These are phyloP conservation scores for Porphyrio hochstetteri DNA, from an alignment of 2,113 vertebrate species.

Conservation along the genomic window DNA sequence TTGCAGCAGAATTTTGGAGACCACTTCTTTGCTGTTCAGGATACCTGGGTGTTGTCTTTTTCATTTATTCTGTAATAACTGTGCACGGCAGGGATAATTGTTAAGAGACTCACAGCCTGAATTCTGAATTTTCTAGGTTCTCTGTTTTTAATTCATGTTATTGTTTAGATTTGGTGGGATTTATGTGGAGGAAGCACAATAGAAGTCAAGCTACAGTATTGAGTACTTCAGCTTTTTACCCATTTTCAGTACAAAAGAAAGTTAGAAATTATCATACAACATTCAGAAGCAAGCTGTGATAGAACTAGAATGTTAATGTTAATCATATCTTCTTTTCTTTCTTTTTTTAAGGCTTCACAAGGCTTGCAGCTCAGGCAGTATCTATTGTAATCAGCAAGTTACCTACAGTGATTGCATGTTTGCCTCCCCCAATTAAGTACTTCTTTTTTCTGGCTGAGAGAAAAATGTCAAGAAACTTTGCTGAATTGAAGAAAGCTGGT, in stretches of 20 bases:
- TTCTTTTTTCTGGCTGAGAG: conserved; percentile 91
- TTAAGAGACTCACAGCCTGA: neutral
- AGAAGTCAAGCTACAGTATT: neutral
- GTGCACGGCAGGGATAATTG: neutral
- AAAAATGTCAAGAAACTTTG: conserved; percentile 85
- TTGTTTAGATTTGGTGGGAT: neutral
- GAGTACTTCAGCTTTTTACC: conserved; percentile 26
- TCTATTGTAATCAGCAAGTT: conserved; percentile 93
- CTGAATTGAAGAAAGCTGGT: conserved; percentile 85
- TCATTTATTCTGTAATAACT: neutral
- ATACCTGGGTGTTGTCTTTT: neutral
- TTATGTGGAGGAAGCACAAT: neutral
- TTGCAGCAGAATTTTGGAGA: neutral
- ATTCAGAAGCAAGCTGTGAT: conserved; percentile 44
- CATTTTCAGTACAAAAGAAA: conserved; percentile 59
- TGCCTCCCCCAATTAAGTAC: conserved; percentile 90
- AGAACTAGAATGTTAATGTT: conserved; percentile 63
- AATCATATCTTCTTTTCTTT: conserved; percentile 76
- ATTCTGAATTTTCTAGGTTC: conserved; percentile 23
- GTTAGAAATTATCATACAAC: conserved; percentile 59
- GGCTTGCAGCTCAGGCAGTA: conserved; percentile 84
- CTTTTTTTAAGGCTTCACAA: conserved; percentile 79
- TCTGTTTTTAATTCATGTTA: neutral
- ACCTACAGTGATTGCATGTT: conserved; percentile 87
- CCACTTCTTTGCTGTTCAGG: neutral